These are phyloP conservation scores for Bombus soroeensis DNA, from an alignment of 1,140 invertebrate species.

Conservation along the genomic window DNA sequence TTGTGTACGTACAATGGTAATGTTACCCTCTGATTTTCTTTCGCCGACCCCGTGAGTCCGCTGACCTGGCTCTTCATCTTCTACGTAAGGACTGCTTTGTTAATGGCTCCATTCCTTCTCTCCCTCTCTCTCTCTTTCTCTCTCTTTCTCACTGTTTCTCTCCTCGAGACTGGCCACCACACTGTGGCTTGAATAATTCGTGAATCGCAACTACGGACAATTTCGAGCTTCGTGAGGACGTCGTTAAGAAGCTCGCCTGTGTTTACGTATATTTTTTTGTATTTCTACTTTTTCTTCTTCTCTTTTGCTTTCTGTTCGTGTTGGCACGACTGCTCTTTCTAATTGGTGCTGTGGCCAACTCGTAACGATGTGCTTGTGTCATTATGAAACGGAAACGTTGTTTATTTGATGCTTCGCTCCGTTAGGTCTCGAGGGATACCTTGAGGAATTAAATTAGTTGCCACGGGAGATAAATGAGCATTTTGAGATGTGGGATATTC, in stretches of 20 bases:
- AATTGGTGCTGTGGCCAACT: neutral
- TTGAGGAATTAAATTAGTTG: slow-evolving; percentile 20
- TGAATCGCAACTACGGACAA: slow-evolving; percentile 18
- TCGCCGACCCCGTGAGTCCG: neutral
- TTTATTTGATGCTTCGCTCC: slow-evolving; percentile 9
- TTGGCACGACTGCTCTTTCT: neutral
- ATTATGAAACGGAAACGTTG: slow-evolving; percentile 27
- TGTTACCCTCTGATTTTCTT: slow-evolving; percentile 47
- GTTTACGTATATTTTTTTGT: neutral
- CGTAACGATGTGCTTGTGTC: neutral
- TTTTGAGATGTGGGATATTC: neutral
- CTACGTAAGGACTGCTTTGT: neutral
- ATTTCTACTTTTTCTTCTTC: neutral
- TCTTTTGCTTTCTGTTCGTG: neutral
- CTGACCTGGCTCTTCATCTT: neutral
- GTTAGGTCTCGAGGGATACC: neutral
- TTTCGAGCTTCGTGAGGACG: slow-evolving; percentile 27
- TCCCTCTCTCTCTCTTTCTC: neutral
- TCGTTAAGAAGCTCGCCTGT: slow-evolving; percentile 25
- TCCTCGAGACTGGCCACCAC: neutral
- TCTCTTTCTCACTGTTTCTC: neutral
- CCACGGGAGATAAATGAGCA: neutral
- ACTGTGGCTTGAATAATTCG: slow-evolving; percentile 1
- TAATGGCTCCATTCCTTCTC: slow-evolving; percentile 24
- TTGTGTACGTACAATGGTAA: slow-evolving; percentile 36